These are phyloP conservation scores for Parascotia fuliginaria DNA, from an alignment of 2,888 invertebrate species.

Conservation along the genomic window DNA sequence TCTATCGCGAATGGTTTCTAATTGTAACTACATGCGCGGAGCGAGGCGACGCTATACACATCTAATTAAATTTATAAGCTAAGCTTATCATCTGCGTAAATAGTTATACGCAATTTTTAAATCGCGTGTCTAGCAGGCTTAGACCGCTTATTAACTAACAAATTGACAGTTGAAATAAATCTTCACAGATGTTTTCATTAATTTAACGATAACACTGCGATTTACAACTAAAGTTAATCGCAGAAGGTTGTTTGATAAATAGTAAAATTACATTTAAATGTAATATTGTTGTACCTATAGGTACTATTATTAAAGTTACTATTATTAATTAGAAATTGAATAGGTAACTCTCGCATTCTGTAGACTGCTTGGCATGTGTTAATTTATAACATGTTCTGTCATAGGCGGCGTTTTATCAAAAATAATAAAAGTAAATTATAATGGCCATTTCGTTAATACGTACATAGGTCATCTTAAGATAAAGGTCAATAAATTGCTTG, in stretches of 20 bases:
- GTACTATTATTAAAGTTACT: not conserved
- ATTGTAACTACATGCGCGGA: slow-evolving; percentile 44
- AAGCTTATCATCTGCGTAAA: slow-evolving; percentile 15
- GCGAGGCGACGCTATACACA: slow-evolving; percentile 24
- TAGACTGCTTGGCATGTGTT: no score
- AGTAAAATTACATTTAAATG: slow-evolving; percentile 3
- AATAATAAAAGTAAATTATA: not conserved
- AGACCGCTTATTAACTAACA: slow-evolving; percentile 13
- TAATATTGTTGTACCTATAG: not conserved
- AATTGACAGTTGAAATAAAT: slow-evolving; percentile 8
- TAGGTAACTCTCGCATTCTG: no score
- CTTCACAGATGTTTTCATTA: slow-evolving; percentile 5
- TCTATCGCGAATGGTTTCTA: slow-evolving; percentile 49
- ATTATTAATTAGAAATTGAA: not conserved
- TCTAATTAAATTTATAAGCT: slow-evolving; percentile 34
- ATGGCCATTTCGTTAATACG: not conserved
- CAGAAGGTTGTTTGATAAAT: slow-evolving; percentile 1
- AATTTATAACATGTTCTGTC: no score
- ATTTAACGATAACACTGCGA: not conserved
- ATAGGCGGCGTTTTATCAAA: not conserved
- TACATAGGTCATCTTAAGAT: not conserved
- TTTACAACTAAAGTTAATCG: not conserved
- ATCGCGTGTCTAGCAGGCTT: not conserved
- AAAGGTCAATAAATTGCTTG: not conserved
- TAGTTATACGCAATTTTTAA: slow-evolving; percentile 13